These are phyloP conservation scores for Hydraecia micacea DNA, from an alignment of 2,888 invertebrate genomes.

Conservation along the genomic window DNA sequence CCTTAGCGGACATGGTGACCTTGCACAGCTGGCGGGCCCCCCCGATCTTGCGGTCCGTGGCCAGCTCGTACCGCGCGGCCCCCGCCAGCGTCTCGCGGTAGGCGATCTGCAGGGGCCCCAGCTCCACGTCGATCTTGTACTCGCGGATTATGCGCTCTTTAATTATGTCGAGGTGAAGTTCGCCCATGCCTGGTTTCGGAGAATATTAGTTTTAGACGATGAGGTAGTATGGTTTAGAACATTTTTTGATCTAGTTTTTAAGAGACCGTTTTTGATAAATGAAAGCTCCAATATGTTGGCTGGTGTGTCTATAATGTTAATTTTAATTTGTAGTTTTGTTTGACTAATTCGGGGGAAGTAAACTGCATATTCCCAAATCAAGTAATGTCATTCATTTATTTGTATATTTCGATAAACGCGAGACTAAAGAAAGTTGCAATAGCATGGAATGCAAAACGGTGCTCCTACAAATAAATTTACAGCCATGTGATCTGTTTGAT, in stretches of 20 bases:
- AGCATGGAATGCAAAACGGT: neutral
- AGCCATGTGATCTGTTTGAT: neutral
- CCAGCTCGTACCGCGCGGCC: slow-evolving; percentile 82
- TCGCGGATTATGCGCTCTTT: slow-evolving; percentile 96
- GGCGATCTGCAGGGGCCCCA: slow-evolving; percentile 97
- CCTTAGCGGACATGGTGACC: slow-evolving; percentile 91
- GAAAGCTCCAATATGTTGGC: neutral
- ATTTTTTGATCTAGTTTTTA: too few species aligned
- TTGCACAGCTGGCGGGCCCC: slow-evolving; percentile 91
- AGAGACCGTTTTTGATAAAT: too few species aligned
- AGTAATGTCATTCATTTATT: neutral
- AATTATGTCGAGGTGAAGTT: slow-evolving; percentile 98
- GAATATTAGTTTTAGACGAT: neutral
- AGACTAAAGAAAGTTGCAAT: neutral
- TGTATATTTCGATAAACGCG: neutral
- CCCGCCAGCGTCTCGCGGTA: slow-evolving; percentile 94
- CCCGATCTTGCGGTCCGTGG: slow-evolving; percentile 92
- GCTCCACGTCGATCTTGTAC: slow-evolving; percentile 96
- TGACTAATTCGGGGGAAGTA: neutral
- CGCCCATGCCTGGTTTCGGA: slow-evolving; percentile 95
- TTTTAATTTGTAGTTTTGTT: neutral
- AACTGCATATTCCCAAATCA: neutral
- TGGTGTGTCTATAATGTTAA: too few species aligned
- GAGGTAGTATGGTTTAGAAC: neutral
- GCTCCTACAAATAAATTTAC: neutral